phyloP scores from a whole-genome alignment of 2,113 vertebrate species.

The Nycticorax nycticorax region DNA sequence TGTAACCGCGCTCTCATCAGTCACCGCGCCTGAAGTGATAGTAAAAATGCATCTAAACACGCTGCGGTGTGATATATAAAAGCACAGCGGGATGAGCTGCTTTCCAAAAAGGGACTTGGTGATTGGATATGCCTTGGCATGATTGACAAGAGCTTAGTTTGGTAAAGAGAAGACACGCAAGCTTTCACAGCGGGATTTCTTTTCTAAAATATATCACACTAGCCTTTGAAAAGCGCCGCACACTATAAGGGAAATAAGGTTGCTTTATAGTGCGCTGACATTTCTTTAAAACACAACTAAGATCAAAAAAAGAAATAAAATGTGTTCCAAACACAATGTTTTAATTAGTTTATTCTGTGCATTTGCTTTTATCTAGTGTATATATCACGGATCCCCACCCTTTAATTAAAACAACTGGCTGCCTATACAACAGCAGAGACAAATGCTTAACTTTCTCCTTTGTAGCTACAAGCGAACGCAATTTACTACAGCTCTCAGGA shows the following conservation, averaged over 20 bases:
- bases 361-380: slow-evolving; percentile 78
- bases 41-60: slow-evolving; percentile 97
- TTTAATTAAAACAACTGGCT: slow-evolving; percentile 77
- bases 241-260: slow-evolving; percentile 80
- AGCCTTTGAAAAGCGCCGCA: slow-evolving; percentile 96
- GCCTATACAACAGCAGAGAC: slow-evolving; percentile 31
- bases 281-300: slow-evolving; percentile 81
- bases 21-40: slow-evolving; percentile 90
- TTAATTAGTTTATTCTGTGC: slow-evolving; percentile 81
- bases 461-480: slow-evolving; percentile 56
- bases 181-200: slow-evolving; percentile 93
- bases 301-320: slow-evolving; percentile 82
- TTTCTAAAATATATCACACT: slow-evolving; percentile 94
- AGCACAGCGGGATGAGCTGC: slow-evolving; percentile 97
- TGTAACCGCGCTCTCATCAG: slow-evolving; percentile 87
- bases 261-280: slow-evolving; percentile 80
- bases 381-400: slow-evolving; percentile 69
- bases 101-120: slow-evolving; percentile 89
- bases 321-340: slow-evolving; percentile 83
- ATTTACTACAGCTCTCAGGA: slow-evolving; percentile 38
- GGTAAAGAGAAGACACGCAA: slow-evolving; percentile 97
- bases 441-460: slow-evolving; percentile 62
- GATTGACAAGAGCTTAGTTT: slow-evolving; percentile 98
- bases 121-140: slow-evolving; percentile 91
- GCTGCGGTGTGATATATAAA: slow-evolving; percentile 96